These are phyloP conservation scores for Aix galericulata DNA, from an alignment of 2,113 vertebrate species.

Conservation along the genomic window DNA sequence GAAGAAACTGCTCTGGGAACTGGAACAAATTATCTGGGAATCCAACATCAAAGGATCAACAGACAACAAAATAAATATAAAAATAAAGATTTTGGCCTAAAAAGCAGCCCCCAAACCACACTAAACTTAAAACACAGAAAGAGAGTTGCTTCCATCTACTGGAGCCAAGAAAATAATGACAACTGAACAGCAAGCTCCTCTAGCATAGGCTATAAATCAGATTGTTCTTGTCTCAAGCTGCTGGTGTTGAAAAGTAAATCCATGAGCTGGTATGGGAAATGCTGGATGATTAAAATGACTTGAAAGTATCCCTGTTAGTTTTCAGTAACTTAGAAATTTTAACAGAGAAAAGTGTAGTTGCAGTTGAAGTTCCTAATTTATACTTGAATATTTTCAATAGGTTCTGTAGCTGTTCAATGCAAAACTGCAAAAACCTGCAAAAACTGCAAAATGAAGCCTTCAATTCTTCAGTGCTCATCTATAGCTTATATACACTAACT, in stretches of 20 bases:
- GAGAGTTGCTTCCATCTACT: conserved; percentile 19
- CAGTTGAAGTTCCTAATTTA: background rate
- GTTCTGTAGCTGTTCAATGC: background rate
- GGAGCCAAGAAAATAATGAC: conserved; percentile 5
- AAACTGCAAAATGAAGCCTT: background rate
- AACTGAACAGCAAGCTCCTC: background rate
- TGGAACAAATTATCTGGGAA: conserved; percentile 37
- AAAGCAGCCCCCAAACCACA: background rate
- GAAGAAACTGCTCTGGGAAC: background rate
- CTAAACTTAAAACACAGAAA: conserved; percentile 4
- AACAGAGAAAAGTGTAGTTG: background rate
- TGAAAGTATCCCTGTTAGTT: background rate
- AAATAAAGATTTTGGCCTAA: conserved; percentile 9
- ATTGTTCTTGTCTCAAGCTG: background rate
- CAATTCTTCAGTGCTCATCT: background rate
- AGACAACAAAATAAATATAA: conserved; percentile 11
- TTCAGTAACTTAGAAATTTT: background rate
- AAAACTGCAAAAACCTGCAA: background rate
- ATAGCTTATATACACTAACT: background rate
- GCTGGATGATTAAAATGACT: background rate
- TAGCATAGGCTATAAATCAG: background rate
- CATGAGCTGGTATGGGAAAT: background rate
- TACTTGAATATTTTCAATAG: background rate
- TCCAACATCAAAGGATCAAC: background rate
- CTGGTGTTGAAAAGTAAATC: conserved; percentile 1